These are phyloP conservation scores for Sceloporus undulatus DNA, from an alignment of 2,113 vertebrate genomes.

Conservation along the genomic window DNA sequence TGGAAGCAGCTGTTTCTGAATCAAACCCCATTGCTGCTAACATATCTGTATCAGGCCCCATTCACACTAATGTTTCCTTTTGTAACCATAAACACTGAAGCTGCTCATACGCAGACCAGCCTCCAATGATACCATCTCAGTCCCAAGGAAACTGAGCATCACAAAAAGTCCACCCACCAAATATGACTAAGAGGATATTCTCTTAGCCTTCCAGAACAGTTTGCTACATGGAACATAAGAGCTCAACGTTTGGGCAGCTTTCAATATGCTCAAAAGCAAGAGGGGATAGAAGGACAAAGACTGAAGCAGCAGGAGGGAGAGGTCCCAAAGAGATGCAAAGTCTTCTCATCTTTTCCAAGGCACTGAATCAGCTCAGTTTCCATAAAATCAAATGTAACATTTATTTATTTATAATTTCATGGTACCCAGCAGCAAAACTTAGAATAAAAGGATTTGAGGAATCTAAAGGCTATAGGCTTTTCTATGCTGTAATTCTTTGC, in stretches of 20 bases:
- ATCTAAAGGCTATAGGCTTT: background rate
- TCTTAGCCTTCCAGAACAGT: background rate
- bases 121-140: no score
- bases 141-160: background rate
- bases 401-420: background rate
- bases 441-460: background rate
- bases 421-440: background rate
- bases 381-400: background rate
- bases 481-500: background rate
- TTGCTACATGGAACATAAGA: background rate
- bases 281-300: no score
- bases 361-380: background rate
- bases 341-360: background rate
- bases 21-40: background rate
- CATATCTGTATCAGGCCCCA: no score
- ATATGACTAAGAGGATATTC: background rate
- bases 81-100: background rate
- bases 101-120: background rate
- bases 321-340: background rate
- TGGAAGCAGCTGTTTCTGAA: background rate
- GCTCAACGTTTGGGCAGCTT: background rate
- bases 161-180: background rate
- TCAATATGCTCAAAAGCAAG: background rate
- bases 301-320: background rate
- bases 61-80: no score